Conservation (phyloP, 2,113 vertebrate species). For the Oryzias melastigma region DNA sequence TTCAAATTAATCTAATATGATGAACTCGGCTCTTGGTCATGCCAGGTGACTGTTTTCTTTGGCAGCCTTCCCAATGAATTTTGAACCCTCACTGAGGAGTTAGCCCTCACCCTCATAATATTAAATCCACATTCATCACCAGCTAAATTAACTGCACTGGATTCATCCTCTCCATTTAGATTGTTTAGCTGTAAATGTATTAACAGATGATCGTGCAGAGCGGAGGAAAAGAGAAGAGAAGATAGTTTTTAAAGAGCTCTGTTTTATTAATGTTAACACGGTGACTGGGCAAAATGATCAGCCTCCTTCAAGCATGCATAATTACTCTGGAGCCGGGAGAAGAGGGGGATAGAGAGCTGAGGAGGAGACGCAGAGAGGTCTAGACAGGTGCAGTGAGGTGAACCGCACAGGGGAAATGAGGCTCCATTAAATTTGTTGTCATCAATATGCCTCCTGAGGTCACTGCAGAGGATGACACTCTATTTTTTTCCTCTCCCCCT, state of each 20-base stretch:
- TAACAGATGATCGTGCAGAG: slow-evolving; percentile 49
- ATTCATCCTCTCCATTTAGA: slow-evolving; percentile 43
- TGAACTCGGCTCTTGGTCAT: neutral
- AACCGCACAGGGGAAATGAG: slow-evolving; percentile 51
- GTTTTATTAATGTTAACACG: slow-evolving; percentile 68
- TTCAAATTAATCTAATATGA: too few species aligned
- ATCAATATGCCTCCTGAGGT: slow-evolving; percentile 55
- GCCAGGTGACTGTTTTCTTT: slow-evolving; percentile 20
- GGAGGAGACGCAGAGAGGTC: slow-evolving; percentile 36
- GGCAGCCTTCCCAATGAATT: slow-evolving; percentile 25
- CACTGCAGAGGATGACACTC: slow-evolving; percentile 38
- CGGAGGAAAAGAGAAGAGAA: slow-evolving; percentile 32
- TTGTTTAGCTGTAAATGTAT: slow-evolving; percentile 57
- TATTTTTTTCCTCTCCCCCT: neutral
- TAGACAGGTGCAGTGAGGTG: slow-evolving; percentile 66
- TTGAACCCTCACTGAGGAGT: slow-evolving; percentile 20
- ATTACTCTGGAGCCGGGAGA: slow-evolving; percentile 36
- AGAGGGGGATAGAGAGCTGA: slow-evolving; percentile 23
- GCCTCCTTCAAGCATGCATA: slow-evolving; percentile 64
- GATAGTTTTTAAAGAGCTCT: slow-evolving; percentile 53
- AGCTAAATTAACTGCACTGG: slow-evolving; percentile 51
- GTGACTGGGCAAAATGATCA: slow-evolving; percentile 60
- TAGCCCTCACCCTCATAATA: slow-evolving; percentile 18
- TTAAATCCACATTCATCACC: slow-evolving; percentile 48
- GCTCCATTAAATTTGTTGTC: slow-evolving; percentile 67